These are phyloP conservation scores for Cheirogaleus major DNA, from an alignment of 2,797 vertebrate genomes.

Conservation along the genomic window DNA sequence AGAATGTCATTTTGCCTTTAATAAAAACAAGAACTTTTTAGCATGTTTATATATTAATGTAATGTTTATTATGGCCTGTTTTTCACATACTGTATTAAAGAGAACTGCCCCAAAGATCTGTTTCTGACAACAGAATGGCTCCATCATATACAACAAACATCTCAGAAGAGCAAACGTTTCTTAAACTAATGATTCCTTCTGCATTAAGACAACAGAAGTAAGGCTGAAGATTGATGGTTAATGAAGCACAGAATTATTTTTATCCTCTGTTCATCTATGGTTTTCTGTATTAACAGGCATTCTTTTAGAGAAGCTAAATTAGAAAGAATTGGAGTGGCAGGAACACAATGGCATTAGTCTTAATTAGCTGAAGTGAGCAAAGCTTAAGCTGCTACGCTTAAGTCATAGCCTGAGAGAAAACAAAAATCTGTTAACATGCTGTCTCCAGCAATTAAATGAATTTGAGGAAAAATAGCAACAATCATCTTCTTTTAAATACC, in stretches of 20 bases:
- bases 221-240: slow-evolving; percentile 42
- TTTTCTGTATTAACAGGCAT: slow-evolving; percentile 60
- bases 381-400: slow-evolving; percentile 45
- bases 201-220: slow-evolving; percentile 22
- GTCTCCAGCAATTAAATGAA: slow-evolving; percentile 63
- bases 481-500: slow-evolving; percentile 47
- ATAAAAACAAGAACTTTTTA: slow-evolving; percentile 39
- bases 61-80: neutral
- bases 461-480: slow-evolving; percentile 61
- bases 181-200: slow-evolving; percentile 29
- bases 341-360: slow-evolving; percentile 63
- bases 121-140: slow-evolving; percentile 8
- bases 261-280: slow-evolving; percentile 61
- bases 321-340: slow-evolving; percentile 29
- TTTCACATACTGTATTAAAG: neutral
- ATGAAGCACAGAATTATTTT: slow-evolving; percentile 70
- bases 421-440: slow-evolving; percentile 59
- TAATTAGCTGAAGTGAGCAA: slow-evolving; percentile 66
- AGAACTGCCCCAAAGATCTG: neutral
- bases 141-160: slow-evolving; percentile 3
- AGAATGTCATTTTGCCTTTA: slow-evolving; percentile 11
- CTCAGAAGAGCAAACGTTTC: slow-evolving; percentile 44
- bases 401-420: slow-evolving; percentile 55
- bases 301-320: slow-evolving; percentile 61
- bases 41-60: neutral